A percentile compares a stretch with the other conserved stretches of the same genome.
phyloP scores from a whole-genome alignment of 2,888 invertebrate genomes.

The Eilema caniola region DNA sequence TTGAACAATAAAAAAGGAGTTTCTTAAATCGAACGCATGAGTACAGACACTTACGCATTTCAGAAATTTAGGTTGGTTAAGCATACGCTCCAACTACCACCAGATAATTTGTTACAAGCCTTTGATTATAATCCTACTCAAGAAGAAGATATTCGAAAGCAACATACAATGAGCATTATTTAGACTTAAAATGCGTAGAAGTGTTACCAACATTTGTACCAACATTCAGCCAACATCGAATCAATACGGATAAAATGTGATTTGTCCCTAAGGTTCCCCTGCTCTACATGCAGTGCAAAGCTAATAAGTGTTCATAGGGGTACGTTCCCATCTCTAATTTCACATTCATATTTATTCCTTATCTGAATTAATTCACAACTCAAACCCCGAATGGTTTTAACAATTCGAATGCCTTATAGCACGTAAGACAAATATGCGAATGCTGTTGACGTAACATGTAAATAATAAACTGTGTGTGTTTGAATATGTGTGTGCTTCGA shows the following conservation, averaged over 20 bases:
- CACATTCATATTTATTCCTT: slow-evolving; percentile 41
- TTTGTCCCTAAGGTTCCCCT: slow-evolving; percentile 7
- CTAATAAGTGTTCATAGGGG: slow-evolving; percentile 11
- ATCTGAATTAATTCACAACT: slow-evolving; percentile 41
- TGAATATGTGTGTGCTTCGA: slow-evolving; percentile 51
- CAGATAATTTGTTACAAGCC: too few relatives aligned
- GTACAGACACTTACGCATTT: too few relatives aligned
- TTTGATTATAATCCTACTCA: too few relatives aligned
- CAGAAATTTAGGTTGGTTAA: too few relatives aligned
- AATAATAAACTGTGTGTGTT: slow-evolving; percentile 52
- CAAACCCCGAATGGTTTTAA: slow-evolving; percentile 39
- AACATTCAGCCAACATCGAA: too few relatives aligned
- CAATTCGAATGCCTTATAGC: slow-evolving; percentile 40
- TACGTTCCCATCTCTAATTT: slow-evolving; percentile 25
- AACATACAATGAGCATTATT: too few relatives aligned
- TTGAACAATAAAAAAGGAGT: too few relatives aligned
- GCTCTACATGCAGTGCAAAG: slow-evolving; percentile 19
- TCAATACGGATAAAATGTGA: not conserved
- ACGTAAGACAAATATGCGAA: slow-evolving; percentile 33
- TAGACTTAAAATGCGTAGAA: too few relatives aligned
- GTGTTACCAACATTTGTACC: too few relatives aligned
- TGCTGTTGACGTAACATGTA: slow-evolving; percentile 38
- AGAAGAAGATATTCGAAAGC: too few relatives aligned
- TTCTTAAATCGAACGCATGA: too few relatives aligned
- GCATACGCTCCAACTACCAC: too few relatives aligned